phyloP scores from a whole-genome alignment of 2,113 vertebrate species.

The Hemichromis elongatus region DNA sequence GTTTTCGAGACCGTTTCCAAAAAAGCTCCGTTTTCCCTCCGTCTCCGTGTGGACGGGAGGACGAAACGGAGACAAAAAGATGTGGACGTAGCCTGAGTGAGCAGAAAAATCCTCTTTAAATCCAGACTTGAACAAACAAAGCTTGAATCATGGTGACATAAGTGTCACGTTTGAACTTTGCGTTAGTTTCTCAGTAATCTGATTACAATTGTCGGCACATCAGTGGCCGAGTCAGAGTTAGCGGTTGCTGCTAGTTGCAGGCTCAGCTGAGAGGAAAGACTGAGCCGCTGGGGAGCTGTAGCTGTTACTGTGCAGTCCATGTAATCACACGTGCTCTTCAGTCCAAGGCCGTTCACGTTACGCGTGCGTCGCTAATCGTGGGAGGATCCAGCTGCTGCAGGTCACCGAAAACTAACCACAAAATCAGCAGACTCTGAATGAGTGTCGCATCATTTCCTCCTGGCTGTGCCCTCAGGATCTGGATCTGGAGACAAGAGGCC shows the following conservation, averaged over 20 bases:
- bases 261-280: background rate
- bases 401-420: background rate
- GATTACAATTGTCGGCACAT: background rate
- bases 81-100: background rate
- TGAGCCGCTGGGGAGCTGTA: accelerated
- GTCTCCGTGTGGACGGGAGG: too few species aligned
- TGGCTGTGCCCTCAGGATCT: slow-evolving; percentile 69
- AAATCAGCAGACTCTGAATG: background rate
- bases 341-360: background rate
- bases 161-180: background rate
- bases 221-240: accelerated
- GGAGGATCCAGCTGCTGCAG: background rate
- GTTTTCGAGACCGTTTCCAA: too few species aligned
- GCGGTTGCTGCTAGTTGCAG: background rate
- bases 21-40: too few species aligned
- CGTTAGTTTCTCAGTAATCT: background rate
- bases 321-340: accelerated
- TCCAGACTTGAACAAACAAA: background rate
- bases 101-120: background rate
- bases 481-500: slow-evolving; percentile 80
- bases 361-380: background rate
- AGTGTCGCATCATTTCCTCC: background rate
- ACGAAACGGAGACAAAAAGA: too few species aligned
- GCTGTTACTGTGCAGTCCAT: background rate
- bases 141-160: background rate